phyloP scores from a whole-genome alignment of 2,888 invertebrate species.

The Ernsta delagoae region DNA sequence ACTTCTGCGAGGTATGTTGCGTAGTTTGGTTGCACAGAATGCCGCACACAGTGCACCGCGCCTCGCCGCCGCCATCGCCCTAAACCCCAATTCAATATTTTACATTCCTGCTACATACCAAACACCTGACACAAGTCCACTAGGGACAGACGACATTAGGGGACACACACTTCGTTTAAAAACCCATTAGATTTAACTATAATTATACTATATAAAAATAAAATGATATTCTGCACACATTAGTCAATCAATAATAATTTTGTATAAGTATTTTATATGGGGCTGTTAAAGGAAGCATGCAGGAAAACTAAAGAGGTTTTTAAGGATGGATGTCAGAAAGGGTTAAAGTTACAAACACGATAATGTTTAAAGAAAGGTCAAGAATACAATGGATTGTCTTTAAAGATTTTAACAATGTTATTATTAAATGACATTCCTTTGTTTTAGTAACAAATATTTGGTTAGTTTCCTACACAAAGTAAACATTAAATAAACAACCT shows the following conservation, averaged over 20 bases:
- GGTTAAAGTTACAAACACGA: neutral
- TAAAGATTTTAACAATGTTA: slow-evolving; percentile 3
- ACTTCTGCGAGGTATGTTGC: slow-evolving; percentile 81
- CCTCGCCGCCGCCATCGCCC: slow-evolving; percentile 78
- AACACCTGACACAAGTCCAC: slow-evolving; percentile 34
- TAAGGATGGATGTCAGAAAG: slow-evolving; percentile 41
- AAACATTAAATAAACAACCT: neutral
- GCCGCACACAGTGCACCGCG: slow-evolving; percentile 81
- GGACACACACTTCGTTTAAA: slow-evolving; percentile 81
- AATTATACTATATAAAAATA: slow-evolving; percentile 37
- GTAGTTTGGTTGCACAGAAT: slow-evolving; percentile 81
- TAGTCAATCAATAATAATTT: slow-evolving; percentile 49
- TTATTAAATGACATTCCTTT: slow-evolving; percentile 4
- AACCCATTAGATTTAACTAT: slow-evolving; percentile 69
- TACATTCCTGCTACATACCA: slow-evolving; percentile 62
- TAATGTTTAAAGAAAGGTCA: neutral
- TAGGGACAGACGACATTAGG: slow-evolving; percentile 29
- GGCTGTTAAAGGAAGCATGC: slow-evolving; percentile 85
- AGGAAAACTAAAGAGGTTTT: slow-evolving; percentile 59
- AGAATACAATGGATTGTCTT: neutral
- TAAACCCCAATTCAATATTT: slow-evolving; percentile 79
- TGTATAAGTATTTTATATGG: slow-evolving; percentile 54
- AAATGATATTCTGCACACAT: slow-evolving; percentile 83
- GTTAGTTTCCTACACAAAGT: neutral
- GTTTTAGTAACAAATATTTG: slow-evolving; percentile 22